Conservation (phyloP, 2,113 vertebrate species). For the Oncorhynchus gorbuscha region DNA sequence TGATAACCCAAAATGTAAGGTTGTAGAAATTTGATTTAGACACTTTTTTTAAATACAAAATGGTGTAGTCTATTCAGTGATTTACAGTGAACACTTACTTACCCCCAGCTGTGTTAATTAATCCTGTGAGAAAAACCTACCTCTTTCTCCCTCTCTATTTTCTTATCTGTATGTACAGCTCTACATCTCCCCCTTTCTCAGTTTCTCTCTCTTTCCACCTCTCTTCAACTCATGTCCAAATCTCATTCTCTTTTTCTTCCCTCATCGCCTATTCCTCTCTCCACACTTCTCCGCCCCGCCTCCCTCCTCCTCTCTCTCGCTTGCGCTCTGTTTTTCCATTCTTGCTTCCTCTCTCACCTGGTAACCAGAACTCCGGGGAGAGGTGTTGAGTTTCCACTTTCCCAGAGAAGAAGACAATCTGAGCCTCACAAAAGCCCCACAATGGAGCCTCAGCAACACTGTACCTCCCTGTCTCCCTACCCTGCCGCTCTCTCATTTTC, state of each 20-base stretch:
- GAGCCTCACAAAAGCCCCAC: conserved; percentile 70
- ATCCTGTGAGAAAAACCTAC: conserved; percentile 31
- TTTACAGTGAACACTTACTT: conserved; percentile 2
- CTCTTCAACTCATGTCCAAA: conserved; percentile 37
- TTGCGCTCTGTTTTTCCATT: conserved; percentile 54
- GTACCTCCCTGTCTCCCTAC: conserved; percentile 3
- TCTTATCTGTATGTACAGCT: conserved; percentile 31
- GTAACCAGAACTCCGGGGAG: conserved; percentile 76
- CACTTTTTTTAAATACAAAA: too few relatives aligned
- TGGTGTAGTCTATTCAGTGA: background rate
- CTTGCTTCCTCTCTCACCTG: conserved; percentile 73
- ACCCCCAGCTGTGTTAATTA: background rate
- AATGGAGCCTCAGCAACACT: conserved; percentile 53
- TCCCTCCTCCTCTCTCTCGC: conserved; percentile 32
- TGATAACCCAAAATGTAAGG: too few relatives aligned
- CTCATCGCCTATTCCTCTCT: conserved; percentile 49
- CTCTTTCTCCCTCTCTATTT: background rate
- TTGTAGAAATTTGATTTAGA: too few relatives aligned
- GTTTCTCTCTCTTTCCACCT: conserved; percentile 23
- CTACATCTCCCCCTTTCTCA: conserved; percentile 31
- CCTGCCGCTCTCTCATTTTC: background rate
- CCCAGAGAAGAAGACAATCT: conserved; percentile 78
- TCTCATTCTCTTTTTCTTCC: conserved; percentile 35
- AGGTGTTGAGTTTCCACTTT: conserved; percentile 79
- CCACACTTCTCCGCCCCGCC: conserved; percentile 55